Conservation (phyloP, 2,797 vertebrate genomes). For the Trachurus trachurus region DNA sequence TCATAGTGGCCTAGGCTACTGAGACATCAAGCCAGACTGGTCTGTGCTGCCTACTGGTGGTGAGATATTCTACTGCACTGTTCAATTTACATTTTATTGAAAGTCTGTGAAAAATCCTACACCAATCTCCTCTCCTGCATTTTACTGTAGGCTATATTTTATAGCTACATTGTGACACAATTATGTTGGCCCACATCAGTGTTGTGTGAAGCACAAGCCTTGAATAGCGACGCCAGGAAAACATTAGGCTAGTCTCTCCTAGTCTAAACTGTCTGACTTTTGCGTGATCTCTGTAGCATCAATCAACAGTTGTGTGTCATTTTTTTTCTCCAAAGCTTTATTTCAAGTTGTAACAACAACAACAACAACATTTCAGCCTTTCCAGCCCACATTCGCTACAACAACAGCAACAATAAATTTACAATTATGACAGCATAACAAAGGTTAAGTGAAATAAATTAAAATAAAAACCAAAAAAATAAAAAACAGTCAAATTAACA, state of each 20-base stretch:
- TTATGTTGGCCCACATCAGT: background rate
- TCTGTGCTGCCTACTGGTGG: slow-evolving; percentile 37
- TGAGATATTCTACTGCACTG: slow-evolving; percentile 6
- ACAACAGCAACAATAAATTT: too few relatives aligned
- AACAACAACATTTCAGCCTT: too few relatives aligned
- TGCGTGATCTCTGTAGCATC: background rate
- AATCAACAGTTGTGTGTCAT: background rate
- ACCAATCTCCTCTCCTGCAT: background rate
- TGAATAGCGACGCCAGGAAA: background rate
- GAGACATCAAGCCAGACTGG: background rate
- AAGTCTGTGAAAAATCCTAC: background rate
- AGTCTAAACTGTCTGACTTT: background rate
- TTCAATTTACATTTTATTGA: background rate
- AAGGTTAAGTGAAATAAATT: too few relatives aligned
- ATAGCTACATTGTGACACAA: background rate
- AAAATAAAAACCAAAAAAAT: too few relatives aligned
- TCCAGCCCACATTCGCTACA: too few relatives aligned
- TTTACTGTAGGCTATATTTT: too few relatives aligned
- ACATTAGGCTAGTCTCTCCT: background rate
- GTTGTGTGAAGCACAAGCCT: too few relatives aligned
- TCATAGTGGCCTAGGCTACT: background rate
- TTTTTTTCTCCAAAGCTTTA: too few relatives aligned
- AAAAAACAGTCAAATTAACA: too few relatives aligned
- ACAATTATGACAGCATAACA: too few relatives aligned
- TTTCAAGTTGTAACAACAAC: too few relatives aligned